Evolutionary conservation across 2,113 vertebrate genomes (phyloP).

Genomic region (Clarias batrachus): DNA sequence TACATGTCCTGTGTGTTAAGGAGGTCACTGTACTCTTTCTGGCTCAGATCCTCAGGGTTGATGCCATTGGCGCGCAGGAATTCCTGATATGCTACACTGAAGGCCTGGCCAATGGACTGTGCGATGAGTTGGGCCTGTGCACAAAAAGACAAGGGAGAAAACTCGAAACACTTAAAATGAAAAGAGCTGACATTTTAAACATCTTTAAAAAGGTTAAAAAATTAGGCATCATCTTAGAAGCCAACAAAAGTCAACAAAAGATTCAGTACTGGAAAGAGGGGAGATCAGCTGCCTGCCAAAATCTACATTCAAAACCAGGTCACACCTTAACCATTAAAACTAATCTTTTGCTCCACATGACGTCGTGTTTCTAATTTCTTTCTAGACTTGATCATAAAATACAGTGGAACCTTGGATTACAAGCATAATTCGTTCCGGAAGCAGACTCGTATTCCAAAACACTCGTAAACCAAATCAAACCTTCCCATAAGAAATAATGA

Average conservation of each 20-base stretch:
- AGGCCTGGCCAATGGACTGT: slow-evolving; percentile 95
- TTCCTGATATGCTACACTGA: slow-evolving; percentile 96
- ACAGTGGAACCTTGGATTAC: no score
- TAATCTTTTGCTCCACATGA: no score
- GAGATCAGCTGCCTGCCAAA: no score
- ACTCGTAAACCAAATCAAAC: no score
- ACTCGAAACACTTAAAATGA: background rate
- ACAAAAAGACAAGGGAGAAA: background rate
- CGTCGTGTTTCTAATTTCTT: no score
- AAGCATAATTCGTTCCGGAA: no score
- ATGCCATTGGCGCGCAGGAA: slow-evolving; percentile 94
- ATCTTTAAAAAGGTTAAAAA: background rate
- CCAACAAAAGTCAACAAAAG: background rate
- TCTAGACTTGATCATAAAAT: no score
- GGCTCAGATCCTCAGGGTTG: slow-evolving; percentile 94
- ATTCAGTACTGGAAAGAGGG: no score
- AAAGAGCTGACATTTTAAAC: background rate
- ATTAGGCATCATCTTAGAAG: background rate
- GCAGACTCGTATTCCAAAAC: no score
- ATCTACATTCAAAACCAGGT: no score
- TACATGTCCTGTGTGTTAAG: slow-evolving; percentile 98
- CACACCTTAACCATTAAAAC: no score
- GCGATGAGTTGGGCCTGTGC: slow-evolving; percentile 90
- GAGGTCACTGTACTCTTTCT: slow-evolving; percentile 94
- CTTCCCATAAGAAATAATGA: no score